phyloP scores from a whole-genome alignment of 2,888 invertebrate genomes.

The Heliconius charithonia region DNA sequence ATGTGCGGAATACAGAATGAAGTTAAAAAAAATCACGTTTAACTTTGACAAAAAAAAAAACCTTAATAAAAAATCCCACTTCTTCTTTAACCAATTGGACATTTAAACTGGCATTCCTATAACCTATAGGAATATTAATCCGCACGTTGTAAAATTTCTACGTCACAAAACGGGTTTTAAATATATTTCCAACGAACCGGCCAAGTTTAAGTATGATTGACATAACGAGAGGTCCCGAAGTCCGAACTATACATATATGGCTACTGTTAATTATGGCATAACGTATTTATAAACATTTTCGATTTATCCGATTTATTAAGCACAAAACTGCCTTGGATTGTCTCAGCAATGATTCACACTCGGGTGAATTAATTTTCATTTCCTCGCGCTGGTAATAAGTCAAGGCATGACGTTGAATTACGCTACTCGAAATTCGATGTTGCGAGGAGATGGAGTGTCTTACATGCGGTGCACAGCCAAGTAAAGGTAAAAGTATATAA shows the following conservation, averaged over 20 bases:
- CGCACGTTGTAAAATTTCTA: too few relatives aligned
- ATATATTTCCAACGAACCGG: slow-evolving; percentile 7
- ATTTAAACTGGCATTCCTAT: neutral
- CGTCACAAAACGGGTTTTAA: neutral
- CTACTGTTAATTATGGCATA: neutral
- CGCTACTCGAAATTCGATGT: neutral
- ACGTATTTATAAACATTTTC: neutral
- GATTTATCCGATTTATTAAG: too few relatives aligned
- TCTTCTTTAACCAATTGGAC: neutral
- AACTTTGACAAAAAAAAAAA: too few relatives aligned
- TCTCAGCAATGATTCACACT: neutral
- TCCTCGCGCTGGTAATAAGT: neutral
- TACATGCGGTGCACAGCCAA: too few relatives aligned
- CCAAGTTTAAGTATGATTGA: neutral
- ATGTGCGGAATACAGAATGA: neutral
- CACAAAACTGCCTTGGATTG: neutral
- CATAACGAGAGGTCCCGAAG: neutral
- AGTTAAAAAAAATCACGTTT: neutral
- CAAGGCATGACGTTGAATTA: neutral
- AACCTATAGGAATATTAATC: too few relatives aligned
- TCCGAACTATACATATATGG: neutral
- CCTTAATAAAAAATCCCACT: too few relatives aligned
- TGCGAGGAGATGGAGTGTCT: too few relatives aligned
- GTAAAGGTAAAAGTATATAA: too few relatives aligned
- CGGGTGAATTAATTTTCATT: neutral